Base-by-base conservation (phyloP, 2,113 vertebrate genomes). In the Sardina pilchardus region DNA sequence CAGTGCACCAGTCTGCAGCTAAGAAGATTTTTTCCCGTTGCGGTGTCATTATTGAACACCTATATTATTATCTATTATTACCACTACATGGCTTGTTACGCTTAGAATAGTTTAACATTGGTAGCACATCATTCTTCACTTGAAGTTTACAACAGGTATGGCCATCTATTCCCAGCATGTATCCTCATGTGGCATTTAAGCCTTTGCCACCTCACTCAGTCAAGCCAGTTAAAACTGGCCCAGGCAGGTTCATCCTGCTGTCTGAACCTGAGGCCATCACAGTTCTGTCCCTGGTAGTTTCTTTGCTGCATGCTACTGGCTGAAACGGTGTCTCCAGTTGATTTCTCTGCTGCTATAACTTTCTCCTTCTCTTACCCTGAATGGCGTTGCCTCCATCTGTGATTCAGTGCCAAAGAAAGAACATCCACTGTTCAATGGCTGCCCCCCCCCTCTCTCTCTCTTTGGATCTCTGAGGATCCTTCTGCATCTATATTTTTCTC, bases 381-480 rank as follows among this genome's bases (percentile, higher is more conserved):
- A 78, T 78, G 53, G 53, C 53, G 6, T 24, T 21, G 19, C 30
- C 71, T 14, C 71, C 71, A 78, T 12, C 34, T 78, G 71, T 78
- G 71, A 34, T 78, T 78, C 30, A 16, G 71, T 78, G 71, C 30
- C 71, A 78, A 78, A 78, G 14, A 14, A 78, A 78, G 34, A 36
- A 59, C 53, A 30, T 71, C 12, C 5, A 34, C 71, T 78, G 71
- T 78, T 78, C 3, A 16, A 36, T 16, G 71, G 71, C 71, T 39
- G 71, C 71, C 71, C 30, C 71, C 26, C 39, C 48, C 59, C n/a
- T 86, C 26, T n/a, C n/a, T n/a, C n/a, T 87, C 42, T 88, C 36
- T 85, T 36, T 80, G 56, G 81, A 45, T 87, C 44, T 88, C 36
- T 84, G 21, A 56, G 47, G 81, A 45, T 34, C 24, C 85, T 44